phyloP scores from a whole-genome alignment of 2,888 invertebrate genomes.

The Sinentomon sp. region DNA sequence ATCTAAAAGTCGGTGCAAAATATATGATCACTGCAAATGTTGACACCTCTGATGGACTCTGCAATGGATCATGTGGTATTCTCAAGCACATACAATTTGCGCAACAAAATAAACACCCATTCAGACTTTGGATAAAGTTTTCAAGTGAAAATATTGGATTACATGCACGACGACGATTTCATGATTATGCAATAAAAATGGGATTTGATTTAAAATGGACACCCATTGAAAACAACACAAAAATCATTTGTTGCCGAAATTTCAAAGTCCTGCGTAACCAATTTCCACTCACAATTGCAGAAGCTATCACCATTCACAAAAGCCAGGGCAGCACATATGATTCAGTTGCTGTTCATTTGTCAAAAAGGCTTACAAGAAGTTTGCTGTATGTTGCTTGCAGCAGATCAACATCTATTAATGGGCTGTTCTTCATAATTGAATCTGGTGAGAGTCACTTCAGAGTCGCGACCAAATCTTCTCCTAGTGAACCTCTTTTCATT shows the following conservation, averaged over 20 bases:
- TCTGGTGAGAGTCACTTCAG: too few relatives aligned
- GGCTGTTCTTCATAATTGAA: too few relatives aligned
- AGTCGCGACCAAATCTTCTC: too few relatives aligned
- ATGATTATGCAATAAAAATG: not conserved
- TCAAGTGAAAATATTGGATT: slow-evolving; percentile 6
- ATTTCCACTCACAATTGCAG: slow-evolving; percentile 13
- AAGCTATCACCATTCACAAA: slow-evolving; percentile 14
- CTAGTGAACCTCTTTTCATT: too few relatives aligned
- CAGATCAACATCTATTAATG: slow-evolving; percentile 6
- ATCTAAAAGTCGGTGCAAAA: slow-evolving; percentile 5
- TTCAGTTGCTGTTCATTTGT: slow-evolving; percentile 4
- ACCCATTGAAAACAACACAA: not conserved
- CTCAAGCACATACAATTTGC: slow-evolving; percentile 6
- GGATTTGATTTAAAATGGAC: not conserved
- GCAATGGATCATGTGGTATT: slow-evolving; percentile 13
- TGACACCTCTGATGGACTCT: slow-evolving; percentile 11
- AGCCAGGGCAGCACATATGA: slow-evolving; percentile 12
- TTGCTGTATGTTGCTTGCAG: slow-evolving; percentile 12
- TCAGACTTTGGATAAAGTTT: slow-evolving; percentile 10
- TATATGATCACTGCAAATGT: slow-evolving; percentile 13
- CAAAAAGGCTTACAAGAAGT: slow-evolving; percentile 2
- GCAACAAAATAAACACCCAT: too few relatives aligned
- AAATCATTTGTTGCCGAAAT: not conserved
- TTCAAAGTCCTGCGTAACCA: slow-evolving; percentile 9
- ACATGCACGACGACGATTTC: not conserved